Percentiles rank a stretch among this genome's conserved stretches.
These are phyloP conservation scores for Acleris laterana DNA, from an alignment of 2,888 invertebrate species.

Conservation along the genomic window DNA sequence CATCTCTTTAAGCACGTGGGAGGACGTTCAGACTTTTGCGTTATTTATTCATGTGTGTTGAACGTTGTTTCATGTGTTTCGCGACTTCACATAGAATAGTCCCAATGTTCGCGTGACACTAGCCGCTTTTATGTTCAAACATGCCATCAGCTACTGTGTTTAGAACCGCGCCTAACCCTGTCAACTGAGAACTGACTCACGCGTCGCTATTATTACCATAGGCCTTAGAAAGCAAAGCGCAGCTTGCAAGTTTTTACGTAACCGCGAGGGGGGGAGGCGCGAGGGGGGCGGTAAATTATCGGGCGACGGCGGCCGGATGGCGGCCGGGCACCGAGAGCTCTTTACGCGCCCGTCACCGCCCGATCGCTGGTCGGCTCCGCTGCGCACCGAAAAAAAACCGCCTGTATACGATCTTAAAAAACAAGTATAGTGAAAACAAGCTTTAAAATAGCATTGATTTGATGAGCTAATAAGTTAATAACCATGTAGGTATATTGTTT, in stretches of 20 bases:
- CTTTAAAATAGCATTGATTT: not conserved
- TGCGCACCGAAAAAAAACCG: constrained; percentile 7
- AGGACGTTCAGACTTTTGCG: too few species aligned
- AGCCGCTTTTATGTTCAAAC: too few species aligned
- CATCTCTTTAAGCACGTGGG: too few species aligned
- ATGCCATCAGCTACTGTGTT: too few species aligned
- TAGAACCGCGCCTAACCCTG: too few species aligned
- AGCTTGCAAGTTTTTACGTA: constrained; percentile 61
- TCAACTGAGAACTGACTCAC: too few species aligned
- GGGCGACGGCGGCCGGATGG: constrained; percentile 41
- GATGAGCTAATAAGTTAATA: too few species aligned
- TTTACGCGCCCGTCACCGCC: constrained; percentile 54
- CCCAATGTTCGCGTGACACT: too few species aligned
- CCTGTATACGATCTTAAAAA: not conserved
- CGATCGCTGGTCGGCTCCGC: constrained; percentile 18
- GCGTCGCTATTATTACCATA: constrained; percentile 1
- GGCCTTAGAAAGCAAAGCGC: constrained; percentile 48
- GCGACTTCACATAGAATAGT: too few species aligned
- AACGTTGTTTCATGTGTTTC: too few species aligned
- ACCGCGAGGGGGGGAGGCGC: constrained; percentile 17
- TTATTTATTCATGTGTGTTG: too few species aligned
- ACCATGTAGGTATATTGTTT: too few species aligned
- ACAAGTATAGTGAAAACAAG: not conserved
- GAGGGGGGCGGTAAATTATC: constrained; percentile 36
- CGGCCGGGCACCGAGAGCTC: constrained; percentile 45